phyloP scores from a whole-genome alignment of 2,888 invertebrate genomes.

The Molorchus minor region DNA sequence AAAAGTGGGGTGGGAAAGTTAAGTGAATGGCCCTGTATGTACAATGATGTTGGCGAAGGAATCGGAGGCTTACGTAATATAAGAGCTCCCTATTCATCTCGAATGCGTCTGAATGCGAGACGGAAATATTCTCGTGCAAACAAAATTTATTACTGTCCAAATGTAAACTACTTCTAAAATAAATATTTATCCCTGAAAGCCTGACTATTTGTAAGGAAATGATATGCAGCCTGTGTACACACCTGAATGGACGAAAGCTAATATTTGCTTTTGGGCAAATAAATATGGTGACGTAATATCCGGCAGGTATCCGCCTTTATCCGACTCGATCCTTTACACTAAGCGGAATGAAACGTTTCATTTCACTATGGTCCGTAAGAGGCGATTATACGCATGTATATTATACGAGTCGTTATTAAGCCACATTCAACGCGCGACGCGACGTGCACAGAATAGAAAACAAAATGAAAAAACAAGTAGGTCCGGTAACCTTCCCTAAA shows the following conservation, averaged over 20 bases:
- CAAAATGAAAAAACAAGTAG: too few relatives aligned
- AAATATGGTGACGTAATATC: conserved; percentile 59
- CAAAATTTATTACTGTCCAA: conserved; percentile 28
- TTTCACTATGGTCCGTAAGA: neutral
- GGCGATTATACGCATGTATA: conserved; percentile 3
- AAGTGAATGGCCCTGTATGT: too few relatives aligned
- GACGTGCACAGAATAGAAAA: too few relatives aligned
- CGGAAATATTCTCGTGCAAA: conserved; percentile 23
- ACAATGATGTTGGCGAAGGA: too few relatives aligned
- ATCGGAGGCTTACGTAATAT: too few relatives aligned
- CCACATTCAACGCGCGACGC: too few relatives aligned
- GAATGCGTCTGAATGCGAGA: neutral
- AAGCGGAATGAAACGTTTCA: neutral
- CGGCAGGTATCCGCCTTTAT: conserved; percentile 54
- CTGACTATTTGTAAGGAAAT: conserved; percentile 59
- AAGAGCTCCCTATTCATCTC: neutral
- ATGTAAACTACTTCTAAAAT: conserved; percentile 51
- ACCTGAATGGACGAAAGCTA: conserved; percentile 60
- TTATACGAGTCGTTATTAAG: too few relatives aligned
- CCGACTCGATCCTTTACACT: conserved; percentile 38
- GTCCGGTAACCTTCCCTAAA: too few relatives aligned
- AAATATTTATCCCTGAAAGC: conserved; percentile 55
- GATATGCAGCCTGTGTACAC: conserved; percentile 61
- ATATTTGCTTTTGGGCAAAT: conserved; percentile 58
- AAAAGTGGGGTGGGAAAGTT: too few relatives aligned